These are phyloP conservation scores for Hylomyscus alleni DNA, from an alignment of 2,797 vertebrate genomes.

Conservation along the genomic window DNA sequence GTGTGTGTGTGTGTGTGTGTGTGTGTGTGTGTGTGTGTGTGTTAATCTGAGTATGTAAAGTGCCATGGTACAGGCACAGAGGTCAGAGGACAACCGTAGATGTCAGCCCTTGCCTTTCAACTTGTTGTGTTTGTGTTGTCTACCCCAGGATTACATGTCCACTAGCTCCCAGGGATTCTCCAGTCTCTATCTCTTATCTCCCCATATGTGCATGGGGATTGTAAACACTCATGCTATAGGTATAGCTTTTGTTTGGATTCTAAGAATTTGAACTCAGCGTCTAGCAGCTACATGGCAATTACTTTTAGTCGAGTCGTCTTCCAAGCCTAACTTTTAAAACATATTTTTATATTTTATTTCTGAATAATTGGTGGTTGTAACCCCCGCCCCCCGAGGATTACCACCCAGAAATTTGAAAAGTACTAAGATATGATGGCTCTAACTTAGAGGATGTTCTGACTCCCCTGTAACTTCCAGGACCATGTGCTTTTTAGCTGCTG, in stretches of 20 bases:
- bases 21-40: neutral
- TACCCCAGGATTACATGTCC: neutral
- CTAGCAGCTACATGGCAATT: neutral
- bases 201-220: neutral
- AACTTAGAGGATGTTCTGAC: neutral
- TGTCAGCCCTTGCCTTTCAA: neutral
- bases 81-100: neutral
- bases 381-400: neutral
- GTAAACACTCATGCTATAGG: neutral
- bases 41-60: neutral
- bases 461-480: too few species aligned
- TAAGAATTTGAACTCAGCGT: neutral
- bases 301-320: neutral
- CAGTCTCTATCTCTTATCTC: neutral
- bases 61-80: neutral
- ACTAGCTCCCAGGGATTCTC: too few species aligned
- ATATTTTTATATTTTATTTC: neutral
- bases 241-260: neutral
- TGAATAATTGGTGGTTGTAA: neutral
- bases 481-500: too few species aligned
- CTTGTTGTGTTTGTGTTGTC: neutral
- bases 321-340: neutral
- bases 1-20: too few species aligned
- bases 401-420: conserved; percentile 16
- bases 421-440: neutral